Percentiles rank a stretch among this genome's conserved stretches.
phyloP scores from a whole-genome alignment of 1,140 invertebrate species.

The Drosophila rufa region DNA sequence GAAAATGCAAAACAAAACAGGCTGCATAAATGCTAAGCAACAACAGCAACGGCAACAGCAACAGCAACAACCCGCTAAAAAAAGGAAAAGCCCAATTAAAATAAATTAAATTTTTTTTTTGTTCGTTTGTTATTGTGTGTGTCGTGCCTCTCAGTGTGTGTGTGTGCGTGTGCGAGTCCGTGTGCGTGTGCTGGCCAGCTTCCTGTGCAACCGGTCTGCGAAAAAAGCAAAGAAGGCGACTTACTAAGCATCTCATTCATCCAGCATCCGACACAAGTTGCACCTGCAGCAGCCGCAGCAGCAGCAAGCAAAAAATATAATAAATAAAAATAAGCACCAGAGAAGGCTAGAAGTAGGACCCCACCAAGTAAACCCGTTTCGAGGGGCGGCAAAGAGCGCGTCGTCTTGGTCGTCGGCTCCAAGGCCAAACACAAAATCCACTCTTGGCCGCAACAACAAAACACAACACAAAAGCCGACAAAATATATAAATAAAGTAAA shows the following conservation, averaged over 20 bases:
- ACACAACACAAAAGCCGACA: neutral
- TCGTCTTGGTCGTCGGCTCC: conserved; percentile 2
- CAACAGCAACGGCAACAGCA: conserved; percentile 3
- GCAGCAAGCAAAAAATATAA: conserved; percentile 3
- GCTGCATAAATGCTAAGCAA: conserved; percentile 16
- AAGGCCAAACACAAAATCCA: conserved; percentile 42
- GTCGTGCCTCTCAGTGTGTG: neutral
- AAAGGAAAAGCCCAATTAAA: conserved; percentile 24
- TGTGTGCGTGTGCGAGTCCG: no score
- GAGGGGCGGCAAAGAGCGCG: conserved; percentile 1
- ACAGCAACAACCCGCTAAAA: conserved; percentile 10
- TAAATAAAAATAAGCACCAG: conserved; percentile 4
- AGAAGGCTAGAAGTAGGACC: conserved; percentile 24
- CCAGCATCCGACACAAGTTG: conserved; percentile 51
- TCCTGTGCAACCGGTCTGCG: conserved; percentile 67
- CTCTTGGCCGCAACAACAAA: conserved; percentile 52
- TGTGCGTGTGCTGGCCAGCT: conserved; percentile 15
- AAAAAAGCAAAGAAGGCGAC: conserved; percentile 33
- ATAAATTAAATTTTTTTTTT: conserved; percentile 28
- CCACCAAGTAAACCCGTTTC: conserved; percentile 29
- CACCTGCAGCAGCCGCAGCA: conserved; percentile 60
- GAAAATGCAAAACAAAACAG: conserved; percentile 16
- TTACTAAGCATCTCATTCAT: conserved; percentile 39
- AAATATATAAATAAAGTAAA: no score
- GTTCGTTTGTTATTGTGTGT: conserved; percentile 33